phyloP scores from a whole-genome alignment of 2,888 invertebrate species.

The Diplazon laetatorius region DNA sequence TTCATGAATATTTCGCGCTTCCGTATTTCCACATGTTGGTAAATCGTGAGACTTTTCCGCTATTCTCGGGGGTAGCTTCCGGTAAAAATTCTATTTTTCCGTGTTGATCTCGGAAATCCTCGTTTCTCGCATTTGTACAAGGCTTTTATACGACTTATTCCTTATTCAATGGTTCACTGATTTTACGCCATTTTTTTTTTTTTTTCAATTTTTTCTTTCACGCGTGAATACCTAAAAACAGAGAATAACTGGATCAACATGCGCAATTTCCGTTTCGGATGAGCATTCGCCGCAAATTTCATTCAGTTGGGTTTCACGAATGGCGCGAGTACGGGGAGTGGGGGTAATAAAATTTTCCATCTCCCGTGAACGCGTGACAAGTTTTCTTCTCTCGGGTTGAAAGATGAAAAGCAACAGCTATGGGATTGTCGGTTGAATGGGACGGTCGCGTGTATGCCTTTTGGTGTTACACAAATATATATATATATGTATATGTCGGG shows the following conservation, averaged over 20 bases:
- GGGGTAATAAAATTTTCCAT: slow-evolving; percentile 11
- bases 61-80: slow-evolving; percentile 47
- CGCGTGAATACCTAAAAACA: slow-evolving; percentile 13
- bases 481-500: too few species aligned
- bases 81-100: slow-evolving; percentile 58
- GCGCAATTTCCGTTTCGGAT: slow-evolving; percentile 18
- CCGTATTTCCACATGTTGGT: slow-evolving; percentile 53
- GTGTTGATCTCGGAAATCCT: slow-evolving; percentile 54
- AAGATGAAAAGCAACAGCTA: slow-evolving; percentile 15
- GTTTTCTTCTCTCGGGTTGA: neutral
- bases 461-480: too few species aligned
- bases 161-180: slow-evolving; percentile 47
- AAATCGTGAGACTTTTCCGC: slow-evolving; percentile 59
- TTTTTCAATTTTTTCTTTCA: slow-evolving; percentile 41
- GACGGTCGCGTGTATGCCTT: neutral
- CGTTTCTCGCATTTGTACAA: slow-evolving; percentile 60
- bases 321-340: too few species aligned
- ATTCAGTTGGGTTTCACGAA: slow-evolving; percentile 3
- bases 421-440: slow-evolving; percentile 1
- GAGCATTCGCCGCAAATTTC: slow-evolving; percentile 35
- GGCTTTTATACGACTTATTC: slow-evolving; percentile 43
- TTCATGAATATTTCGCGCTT: slow-evolving; percentile 60
- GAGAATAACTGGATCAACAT: slow-evolving; percentile 41
- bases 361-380: neutral
- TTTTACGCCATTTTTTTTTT: slow-evolving; percentile 48